phyloP scores from a whole-genome alignment of 2,797 vertebrate species.

The Anniella stebbinsi region DNA sequence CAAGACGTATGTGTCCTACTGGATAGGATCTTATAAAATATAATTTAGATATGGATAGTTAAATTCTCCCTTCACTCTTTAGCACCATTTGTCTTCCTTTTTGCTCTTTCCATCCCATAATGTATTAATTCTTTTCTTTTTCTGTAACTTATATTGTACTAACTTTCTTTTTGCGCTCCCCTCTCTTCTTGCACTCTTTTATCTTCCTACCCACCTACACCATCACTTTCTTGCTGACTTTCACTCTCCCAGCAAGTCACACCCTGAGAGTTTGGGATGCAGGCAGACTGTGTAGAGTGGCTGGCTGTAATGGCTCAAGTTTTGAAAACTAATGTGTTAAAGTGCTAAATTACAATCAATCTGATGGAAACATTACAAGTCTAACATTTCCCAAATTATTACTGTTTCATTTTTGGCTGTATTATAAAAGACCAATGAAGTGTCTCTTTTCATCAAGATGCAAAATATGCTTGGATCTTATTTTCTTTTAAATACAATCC shows the following conservation, averaged over 20 bases:
- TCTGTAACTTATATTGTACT: background rate
- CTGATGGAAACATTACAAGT: slow-evolving; percentile 1
- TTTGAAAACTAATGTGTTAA: slow-evolving; percentile 1
- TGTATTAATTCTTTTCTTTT: background rate
- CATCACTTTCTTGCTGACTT: background rate
- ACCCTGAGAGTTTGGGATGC: background rate
- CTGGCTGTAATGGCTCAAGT: background rate
- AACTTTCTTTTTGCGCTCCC: background rate
- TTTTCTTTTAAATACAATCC: slow-evolving; percentile 23
- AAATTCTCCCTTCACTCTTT: background rate
- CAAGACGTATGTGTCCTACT: too few relatives aligned
- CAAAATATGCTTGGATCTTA: background rate
- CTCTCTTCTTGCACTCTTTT: background rate
- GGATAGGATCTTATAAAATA: background rate
- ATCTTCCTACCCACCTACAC: background rate
- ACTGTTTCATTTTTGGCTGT: background rate
- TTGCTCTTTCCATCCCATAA: background rate
- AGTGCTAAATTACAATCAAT: slow-evolving; percentile 17
- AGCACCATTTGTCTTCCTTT: background rate
- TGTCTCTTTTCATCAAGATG: slow-evolving; percentile 7
- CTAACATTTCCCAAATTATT: background rate
- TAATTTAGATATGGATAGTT: background rate
- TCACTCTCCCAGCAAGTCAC: background rate
- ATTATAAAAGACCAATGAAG: slow-evolving; percentile 21
- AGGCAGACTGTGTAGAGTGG: background rate